Conservation (phyloP, 2,797 vertebrate species). For the Dipus sagitta region DNA sequence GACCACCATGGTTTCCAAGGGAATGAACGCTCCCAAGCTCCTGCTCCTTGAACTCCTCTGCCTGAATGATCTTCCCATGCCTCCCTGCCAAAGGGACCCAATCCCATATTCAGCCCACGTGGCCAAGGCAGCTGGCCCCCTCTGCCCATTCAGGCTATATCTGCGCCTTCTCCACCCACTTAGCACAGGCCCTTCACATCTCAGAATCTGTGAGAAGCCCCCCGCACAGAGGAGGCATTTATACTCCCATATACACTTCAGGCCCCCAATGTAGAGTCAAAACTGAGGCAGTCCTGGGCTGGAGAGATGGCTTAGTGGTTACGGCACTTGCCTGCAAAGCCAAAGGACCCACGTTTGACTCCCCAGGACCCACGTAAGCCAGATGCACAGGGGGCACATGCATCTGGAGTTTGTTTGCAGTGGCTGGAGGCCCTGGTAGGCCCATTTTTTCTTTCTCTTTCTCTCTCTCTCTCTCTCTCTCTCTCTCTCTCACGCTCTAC, state of each 20-base stretch:
- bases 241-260: background rate
- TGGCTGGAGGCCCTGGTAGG: too few species aligned
- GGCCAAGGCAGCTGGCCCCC: background rate
- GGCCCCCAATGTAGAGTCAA: background rate
- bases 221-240: background rate
- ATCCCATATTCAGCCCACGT: background rate
- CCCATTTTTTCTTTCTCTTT: too few species aligned
- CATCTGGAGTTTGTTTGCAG: too few species aligned
- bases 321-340: too few species aligned
- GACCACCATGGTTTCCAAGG: background rate
- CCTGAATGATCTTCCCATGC: background rate
- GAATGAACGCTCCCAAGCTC: background rate
- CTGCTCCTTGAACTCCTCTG: accelerated
- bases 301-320: too few species aligned
- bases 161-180: background rate
- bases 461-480: too few species aligned
- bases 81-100: background rate
- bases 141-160: accelerated
- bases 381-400: too few species aligned
- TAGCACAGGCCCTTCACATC: background rate
- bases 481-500: too few species aligned
- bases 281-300: too few species aligned
- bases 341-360: too few species aligned
- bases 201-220: background rate
- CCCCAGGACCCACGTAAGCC: too few species aligned